Conservation (phyloP, 2,888 invertebrate genomes). For the Scotopteryx bipunctaria region DNA sequence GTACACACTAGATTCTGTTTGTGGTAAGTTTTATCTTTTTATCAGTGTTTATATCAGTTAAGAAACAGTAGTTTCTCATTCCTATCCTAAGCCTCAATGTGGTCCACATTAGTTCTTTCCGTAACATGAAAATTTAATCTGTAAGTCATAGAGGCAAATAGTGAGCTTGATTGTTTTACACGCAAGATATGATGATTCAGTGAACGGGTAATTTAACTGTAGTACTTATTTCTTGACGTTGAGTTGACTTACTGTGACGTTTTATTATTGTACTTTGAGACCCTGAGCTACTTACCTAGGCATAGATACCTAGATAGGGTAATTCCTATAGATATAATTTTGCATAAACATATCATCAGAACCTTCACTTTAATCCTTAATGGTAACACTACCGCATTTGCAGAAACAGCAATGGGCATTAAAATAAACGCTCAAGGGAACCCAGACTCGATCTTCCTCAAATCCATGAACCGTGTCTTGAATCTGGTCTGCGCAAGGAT, state of each 20-base stretch:
- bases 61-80: too few species aligned
- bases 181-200: conserved; percentile 32
- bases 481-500: conserved; percentile 64
- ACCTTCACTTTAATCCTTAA: too few species aligned
- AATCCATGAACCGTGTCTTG: conserved; percentile 52
- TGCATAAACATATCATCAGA: too few species aligned
- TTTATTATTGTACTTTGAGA: not conserved
- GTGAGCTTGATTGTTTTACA: too few species aligned
- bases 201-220: conserved; percentile 34
- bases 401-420: conserved; percentile 73
- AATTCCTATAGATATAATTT: too few species aligned
- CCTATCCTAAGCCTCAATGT: too few species aligned
- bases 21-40: conserved; percentile 74
- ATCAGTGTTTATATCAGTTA: too few species aligned
- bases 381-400: not conserved
- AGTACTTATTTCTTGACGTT: conserved; percentile 16
- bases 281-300: not conserved
- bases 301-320: too few species aligned
- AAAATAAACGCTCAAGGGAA: conserved; percentile 67
- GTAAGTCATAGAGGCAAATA: too few species aligned
- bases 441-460: conserved; percentile 59
- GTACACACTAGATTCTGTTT: conserved; percentile 85
- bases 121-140: too few species aligned
- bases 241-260: not conserved
- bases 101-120: too few species aligned